Conservation (phyloP, 2,888 invertebrate genomes). For the Tachina grossa region DNA sequence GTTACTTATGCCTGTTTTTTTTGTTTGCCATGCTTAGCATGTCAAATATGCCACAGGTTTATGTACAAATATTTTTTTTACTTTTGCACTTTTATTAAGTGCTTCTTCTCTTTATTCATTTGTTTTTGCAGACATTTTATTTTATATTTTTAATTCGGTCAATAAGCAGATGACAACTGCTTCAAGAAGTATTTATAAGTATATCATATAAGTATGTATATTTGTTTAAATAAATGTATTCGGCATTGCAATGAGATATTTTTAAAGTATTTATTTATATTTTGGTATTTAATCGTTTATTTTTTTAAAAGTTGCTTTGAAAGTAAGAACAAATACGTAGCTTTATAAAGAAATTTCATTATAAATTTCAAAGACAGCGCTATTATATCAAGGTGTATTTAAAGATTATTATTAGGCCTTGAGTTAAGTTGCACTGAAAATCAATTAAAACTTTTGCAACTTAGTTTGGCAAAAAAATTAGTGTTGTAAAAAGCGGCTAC, state of each 20-base stretch:
- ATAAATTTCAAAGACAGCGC: not conserved
- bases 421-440: not conserved
- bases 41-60: slow-evolving; percentile 56
- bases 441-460: not conserved
- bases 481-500: no score
- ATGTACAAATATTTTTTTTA: slow-evolving; percentile 15
- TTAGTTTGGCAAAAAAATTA: not conserved
- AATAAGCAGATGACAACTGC: slow-evolving; percentile 50
- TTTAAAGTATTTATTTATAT: slow-evolving; percentile 2
- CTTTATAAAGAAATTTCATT: not conserved
- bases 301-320: not conserved
- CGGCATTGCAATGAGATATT: slow-evolving; percentile 37
- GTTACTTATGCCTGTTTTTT: not conserved
- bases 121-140: slow-evolving; percentile 32
- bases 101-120: not conserved
- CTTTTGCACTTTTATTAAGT: slow-evolving; percentile 35
- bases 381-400: not conserved
- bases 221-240: slow-evolving; percentile 21
- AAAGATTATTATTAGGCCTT: not conserved
- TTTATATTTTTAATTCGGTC: slow-evolving; percentile 51
- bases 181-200: slow-evolving; percentile 18
- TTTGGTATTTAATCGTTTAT: not conserved
- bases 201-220: no score
- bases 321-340: not conserved
- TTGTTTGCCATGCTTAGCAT: slow-evolving; percentile 12